Conservation (phyloP, 2,888 invertebrate genomes). For the Perizoma flavofasciatum region DNA sequence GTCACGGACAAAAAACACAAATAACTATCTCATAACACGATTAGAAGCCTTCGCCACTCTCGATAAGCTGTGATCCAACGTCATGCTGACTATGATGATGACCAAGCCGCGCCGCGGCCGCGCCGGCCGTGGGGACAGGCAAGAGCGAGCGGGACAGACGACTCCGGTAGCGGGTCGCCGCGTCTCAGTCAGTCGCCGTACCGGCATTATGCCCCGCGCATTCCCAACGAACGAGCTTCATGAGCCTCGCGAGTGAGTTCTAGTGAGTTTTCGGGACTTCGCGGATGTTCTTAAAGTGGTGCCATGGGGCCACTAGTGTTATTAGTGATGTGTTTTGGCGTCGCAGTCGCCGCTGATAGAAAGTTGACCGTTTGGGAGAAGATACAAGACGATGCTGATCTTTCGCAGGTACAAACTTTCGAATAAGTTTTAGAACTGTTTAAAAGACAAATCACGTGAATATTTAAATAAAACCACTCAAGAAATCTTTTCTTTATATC, state of each 20-base stretch:
- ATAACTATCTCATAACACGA: slow-evolving; percentile 32
- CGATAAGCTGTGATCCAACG: slow-evolving; percentile 47
- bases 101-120: slow-evolving; percentile 48
- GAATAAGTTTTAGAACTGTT: slow-evolving; percentile 41
- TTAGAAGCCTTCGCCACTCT: slow-evolving; percentile 33
- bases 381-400: slow-evolving; percentile 85
- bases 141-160: slow-evolving; percentile 62
- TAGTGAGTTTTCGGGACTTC: slow-evolving; percentile 50
- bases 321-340: slow-evolving; percentile 67
- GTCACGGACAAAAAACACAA: slow-evolving; percentile 29
- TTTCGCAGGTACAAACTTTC: slow-evolving; percentile 86
- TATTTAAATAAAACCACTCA: no score
- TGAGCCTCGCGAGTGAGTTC: slow-evolving; percentile 69
- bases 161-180: slow-evolving; percentile 55
- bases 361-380: slow-evolving; percentile 85
- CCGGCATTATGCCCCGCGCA: slow-evolving; percentile 72
- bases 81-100: slow-evolving; percentile 55
- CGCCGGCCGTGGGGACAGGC: slow-evolving; percentile 45
- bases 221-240: slow-evolving; percentile 52
- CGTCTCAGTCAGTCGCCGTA: slow-evolving; percentile 55
- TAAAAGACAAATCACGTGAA: neutral
- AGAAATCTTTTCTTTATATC: no score
- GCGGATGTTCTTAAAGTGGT: slow-evolving; percentile 56
- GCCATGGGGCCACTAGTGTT: slow-evolving; percentile 70
- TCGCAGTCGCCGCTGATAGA: slow-evolving; percentile 59